Evolutionary conservation across 1,140 invertebrate genomes (phyloP).

Genomic region (Drosophila pandora): DNA sequence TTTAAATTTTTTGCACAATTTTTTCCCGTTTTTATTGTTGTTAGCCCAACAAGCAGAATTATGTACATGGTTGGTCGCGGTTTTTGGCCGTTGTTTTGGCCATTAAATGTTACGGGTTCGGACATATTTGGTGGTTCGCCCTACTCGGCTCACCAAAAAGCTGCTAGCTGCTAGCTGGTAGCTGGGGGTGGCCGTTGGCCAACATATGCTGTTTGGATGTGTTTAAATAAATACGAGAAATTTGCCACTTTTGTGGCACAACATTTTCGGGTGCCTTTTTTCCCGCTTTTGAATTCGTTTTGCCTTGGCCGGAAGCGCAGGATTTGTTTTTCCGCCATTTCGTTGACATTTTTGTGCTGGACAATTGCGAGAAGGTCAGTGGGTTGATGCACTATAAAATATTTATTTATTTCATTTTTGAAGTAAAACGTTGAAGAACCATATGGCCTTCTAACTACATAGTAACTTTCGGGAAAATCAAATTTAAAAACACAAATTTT

Average conservation of each 20-base stretch:
- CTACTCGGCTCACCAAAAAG: not conserved
- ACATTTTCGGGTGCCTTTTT: slow-evolving; percentile 32
- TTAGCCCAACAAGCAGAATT: slow-evolving; percentile 61
- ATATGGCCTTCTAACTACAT: not conserved
- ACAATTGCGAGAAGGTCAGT: slow-evolving; percentile 74
- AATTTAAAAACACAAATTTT: too few species aligned
- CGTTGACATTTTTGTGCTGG: slow-evolving; percentile 71
- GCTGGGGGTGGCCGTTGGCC: slow-evolving; percentile 35
- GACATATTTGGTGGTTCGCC: slow-evolving; percentile 49
- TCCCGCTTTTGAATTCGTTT: slow-evolving; percentile 36
- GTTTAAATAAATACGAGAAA: slow-evolving; percentile 81
- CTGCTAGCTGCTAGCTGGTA: not conserved
- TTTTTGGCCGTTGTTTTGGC: slow-evolving; percentile 63
- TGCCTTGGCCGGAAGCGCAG: slow-evolving; percentile 67
- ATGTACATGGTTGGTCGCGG: slow-evolving; percentile 67
- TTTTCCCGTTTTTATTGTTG: slow-evolving; percentile 34
- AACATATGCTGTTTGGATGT: slow-evolving; percentile 76
- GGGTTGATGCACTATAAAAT: slow-evolving; percentile 51
- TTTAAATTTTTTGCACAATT: slow-evolving; percentile 73
- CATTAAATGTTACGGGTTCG: slow-evolving; percentile 71
- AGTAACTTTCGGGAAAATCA: not conserved
- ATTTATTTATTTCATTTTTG: slow-evolving; percentile 5
- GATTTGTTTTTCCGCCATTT: slow-evolving; percentile 81
- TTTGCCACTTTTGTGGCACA: slow-evolving; percentile 71
- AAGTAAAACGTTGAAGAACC: not conserved